Conservation (phyloP, 37 sponge, comb jelly and placozoan genomes). For the Eunapius fragilis region DNA sequence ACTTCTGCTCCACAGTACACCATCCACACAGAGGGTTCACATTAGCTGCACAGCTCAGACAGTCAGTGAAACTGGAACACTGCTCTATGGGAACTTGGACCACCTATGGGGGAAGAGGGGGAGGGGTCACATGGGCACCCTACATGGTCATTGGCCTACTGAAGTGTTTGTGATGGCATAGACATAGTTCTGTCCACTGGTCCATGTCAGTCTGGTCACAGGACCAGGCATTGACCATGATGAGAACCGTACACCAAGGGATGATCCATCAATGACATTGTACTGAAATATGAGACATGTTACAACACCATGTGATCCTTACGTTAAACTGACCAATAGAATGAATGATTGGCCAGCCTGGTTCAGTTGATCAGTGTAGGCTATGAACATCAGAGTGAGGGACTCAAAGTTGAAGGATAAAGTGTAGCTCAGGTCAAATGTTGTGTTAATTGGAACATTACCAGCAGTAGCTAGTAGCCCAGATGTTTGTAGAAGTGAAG, state of each 20-base stretch:
- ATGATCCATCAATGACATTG: neutral
- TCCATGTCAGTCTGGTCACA: constrained; percentile 30
- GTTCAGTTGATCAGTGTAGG: neutral
- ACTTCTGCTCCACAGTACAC: constrained; percentile 91
- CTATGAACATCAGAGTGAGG: neutral
- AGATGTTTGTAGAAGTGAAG: neutral
- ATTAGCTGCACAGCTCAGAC: constrained; percentile 37
- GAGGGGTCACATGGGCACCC: neutral
- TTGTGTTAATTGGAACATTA: neutral
- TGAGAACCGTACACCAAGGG: neutral
- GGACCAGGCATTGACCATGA: constrained; percentile 14
- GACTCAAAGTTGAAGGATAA: neutral
- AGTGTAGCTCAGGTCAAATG: neutral
- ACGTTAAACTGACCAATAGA: neutral
- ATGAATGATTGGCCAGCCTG: neutral
- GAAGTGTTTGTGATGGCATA: constrained; percentile 23
- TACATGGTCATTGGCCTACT: constrained; percentile 4
- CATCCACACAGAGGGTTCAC: constrained; percentile 88
- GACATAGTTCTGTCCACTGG: constrained; percentile 57
- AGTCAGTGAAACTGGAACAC: constrained; percentile 50
- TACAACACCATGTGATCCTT: neutral
- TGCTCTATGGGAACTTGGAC: constrained; percentile 43
- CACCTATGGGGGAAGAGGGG: constrained; percentile 33
- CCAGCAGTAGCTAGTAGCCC: neutral
- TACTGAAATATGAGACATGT: neutral